Percentiles rank a stretch among this genome's conserved stretches.
Conservation (phyloP, 2,888 invertebrate species). For the Drosophila hamatofila region DNA sequence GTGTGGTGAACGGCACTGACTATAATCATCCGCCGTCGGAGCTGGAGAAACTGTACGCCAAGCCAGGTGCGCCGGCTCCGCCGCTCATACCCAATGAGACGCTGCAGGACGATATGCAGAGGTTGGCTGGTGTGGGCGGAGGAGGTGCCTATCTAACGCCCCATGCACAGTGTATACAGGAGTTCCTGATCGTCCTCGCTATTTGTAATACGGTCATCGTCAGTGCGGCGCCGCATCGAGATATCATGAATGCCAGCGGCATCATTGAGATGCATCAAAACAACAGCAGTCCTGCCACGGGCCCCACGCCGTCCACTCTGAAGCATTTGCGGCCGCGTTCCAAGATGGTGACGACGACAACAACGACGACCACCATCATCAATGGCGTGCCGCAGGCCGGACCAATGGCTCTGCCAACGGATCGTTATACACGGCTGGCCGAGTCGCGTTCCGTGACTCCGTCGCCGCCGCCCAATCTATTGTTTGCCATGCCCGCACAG, state of each 20-base stretch:
- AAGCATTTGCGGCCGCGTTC: slow-evolving; percentile 46
- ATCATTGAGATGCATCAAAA: slow-evolving; percentile 86
- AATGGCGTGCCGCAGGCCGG: slow-evolving; percentile 44
- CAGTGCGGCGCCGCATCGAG: slow-evolving; percentile 91
- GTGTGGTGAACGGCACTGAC: slow-evolving; percentile 95
- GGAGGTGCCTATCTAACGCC: slow-evolving; percentile 85
- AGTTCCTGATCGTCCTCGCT: slow-evolving; percentile 95
- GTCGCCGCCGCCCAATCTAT: slow-evolving; percentile 88
- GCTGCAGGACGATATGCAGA: slow-evolving; percentile 86
- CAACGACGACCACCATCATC: slow-evolving; percentile 54
- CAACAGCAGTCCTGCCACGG: slow-evolving; percentile 42
- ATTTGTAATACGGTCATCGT: slow-evolving; percentile 99
- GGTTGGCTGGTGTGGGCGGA: slow-evolving; percentile 72
- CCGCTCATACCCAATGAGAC: slow-evolving; percentile 86
- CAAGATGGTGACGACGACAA: slow-evolving; percentile 47
- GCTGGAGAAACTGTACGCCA: slow-evolving; percentile 87
- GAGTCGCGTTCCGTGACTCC: slow-evolving; percentile 92
- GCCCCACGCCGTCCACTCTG: slow-evolving; percentile 26
- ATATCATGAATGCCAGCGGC: slow-evolving; percentile 90
- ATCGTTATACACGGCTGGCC: slow-evolving; percentile 89
- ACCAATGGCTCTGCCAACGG: slow-evolving; percentile 79
- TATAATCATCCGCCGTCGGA: slow-evolving; percentile 93
- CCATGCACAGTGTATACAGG: slow-evolving; percentile 92
- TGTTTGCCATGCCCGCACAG: slow-evolving; percentile 81
- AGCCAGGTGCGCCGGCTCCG: slow-evolving; percentile 86